Base-by-base conservation (phyloP, 2,888 invertebrate genomes). In the Germaria angustata region DNA sequence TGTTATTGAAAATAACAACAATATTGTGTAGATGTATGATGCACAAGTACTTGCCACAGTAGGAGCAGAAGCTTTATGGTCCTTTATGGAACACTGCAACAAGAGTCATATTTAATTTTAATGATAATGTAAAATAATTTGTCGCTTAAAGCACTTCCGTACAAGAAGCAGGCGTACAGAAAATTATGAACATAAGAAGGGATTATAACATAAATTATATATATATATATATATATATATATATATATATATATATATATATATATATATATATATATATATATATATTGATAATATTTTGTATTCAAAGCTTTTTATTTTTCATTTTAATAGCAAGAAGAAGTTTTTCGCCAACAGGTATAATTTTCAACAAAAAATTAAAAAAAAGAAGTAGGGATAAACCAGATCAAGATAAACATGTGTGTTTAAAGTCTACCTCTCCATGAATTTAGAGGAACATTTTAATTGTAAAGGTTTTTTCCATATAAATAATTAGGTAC, bases 41-140 rank as follows among this genome's bases (percentile, higher is more conserved):
- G 51, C 32, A 36, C 4, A 61, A 51, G 57, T 15, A 41, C 17
- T 66, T 69, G 69, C 76, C 75, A 69, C 76, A 63, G 72, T 77
- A 63, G 57, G 17, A 79, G 79, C 75, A 82, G 80, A 49, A 82
- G 75, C 69, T 75, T 9, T 57, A n/a, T 24, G 57, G 15, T 36
- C 41, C 20, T 49, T 34, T 61, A 44, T 65, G 22, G 17, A 32
- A 63, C 44, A 24, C 22, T 8, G 13, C 51, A 63, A 36, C 63
- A 49, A 63, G 49, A 65, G 22, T 28, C 71, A 46, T 80, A 82
- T 82, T 82, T 80, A 80, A 59, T 82, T 28, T 80, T 82, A 82
- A 82, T 82, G 80, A 82, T 82, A 80, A 82, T 82, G 82, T 82
- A 82, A 80, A 80, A 82, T 82, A 82, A 82, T 82, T 82, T 82